phyloP scores from a whole-genome alignment of 2,888 invertebrate species.

The Augiades crinisus region DNA sequence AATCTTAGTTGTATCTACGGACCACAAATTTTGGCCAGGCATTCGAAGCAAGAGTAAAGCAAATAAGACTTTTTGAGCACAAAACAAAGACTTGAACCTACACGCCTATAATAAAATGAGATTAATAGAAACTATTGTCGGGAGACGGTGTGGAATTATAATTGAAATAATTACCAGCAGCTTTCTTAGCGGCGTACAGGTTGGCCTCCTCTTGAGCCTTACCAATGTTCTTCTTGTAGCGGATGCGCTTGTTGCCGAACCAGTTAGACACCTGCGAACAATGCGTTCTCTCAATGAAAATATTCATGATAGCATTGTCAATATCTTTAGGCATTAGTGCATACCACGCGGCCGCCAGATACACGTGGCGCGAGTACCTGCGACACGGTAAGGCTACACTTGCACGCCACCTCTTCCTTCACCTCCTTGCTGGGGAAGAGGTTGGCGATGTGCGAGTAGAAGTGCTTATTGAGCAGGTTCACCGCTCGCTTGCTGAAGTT shows the following conservation, averaged over 20 bases:
- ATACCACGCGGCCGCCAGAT: too few species aligned
- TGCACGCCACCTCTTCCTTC: constrained; percentile 89
- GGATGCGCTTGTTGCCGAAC: constrained; percentile 99
- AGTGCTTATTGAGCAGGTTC: constrained; percentile 99
- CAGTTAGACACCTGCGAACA: constrained; percentile 96
- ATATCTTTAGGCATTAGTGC: too few species aligned
- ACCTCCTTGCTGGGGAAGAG: constrained; percentile 99
- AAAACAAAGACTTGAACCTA: neutral
- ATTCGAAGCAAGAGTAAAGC: too few species aligned
- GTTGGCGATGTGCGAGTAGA: constrained; percentile 99
- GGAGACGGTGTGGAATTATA: constrained; percentile 27
- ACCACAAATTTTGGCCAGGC: too few species aligned
- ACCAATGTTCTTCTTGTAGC: constrained; percentile 99
- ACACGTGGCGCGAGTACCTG: constrained; percentile 84
- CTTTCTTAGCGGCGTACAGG: constrained; percentile 98
- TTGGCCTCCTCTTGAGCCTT: constrained; percentile 99
- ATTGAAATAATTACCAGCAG: constrained; percentile 84
- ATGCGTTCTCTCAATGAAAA: neutral
- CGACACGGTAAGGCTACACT: constrained; percentile 98
- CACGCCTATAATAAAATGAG: neutral
- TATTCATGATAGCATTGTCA: too few species aligned
- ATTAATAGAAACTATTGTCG: constrained; percentile 14
- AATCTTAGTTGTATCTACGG: too few species aligned
- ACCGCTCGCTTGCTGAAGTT: constrained; percentile 99
- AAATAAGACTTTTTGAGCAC: neutral